These are phyloP conservation scores for Andrena camellia DNA, from an alignment of 2,888 invertebrate genomes.

Conservation along the genomic window DNA sequence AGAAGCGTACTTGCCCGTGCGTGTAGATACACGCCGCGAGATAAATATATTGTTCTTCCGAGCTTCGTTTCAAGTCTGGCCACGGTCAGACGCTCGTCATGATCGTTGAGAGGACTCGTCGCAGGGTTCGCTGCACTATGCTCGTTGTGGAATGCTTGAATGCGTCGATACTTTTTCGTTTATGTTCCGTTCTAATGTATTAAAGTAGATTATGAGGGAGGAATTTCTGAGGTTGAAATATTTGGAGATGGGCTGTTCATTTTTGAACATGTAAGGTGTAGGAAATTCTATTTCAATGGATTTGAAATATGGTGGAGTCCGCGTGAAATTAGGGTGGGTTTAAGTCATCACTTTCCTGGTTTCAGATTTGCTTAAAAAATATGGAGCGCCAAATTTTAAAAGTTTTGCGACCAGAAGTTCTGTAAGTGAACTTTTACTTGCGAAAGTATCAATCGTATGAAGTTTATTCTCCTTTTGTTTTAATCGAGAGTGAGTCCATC, in stretches of 20 bases:
- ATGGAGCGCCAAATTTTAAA: too few relatives aligned
- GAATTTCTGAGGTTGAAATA: background rate
- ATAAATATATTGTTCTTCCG: constrained; percentile 29
- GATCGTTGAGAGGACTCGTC: constrained; percentile 32
- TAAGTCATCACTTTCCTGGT: too few relatives aligned
- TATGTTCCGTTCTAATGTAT: background rate
- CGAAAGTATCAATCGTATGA: too few relatives aligned
- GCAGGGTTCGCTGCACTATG: constrained; percentile 12
- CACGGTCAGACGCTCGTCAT: background rate
- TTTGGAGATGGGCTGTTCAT: background rate
- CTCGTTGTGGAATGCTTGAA: background rate
- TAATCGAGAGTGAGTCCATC: too few relatives aligned
- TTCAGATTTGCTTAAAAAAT: too few relatives aligned
- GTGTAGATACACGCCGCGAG: constrained; percentile 24
- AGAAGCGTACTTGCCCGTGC: constrained; percentile 48
- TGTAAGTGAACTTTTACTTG: too few relatives aligned
- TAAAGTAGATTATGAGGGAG: background rate
- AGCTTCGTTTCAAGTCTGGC: constrained; percentile 7
- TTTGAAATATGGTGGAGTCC: too few relatives aligned
- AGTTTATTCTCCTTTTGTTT: too few relatives aligned
- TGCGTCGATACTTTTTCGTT: background rate
- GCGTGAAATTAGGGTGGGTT: too few relatives aligned
- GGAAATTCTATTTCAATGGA: too few relatives aligned
- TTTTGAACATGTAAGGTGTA: too few relatives aligned
- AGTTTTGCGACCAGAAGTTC: too few relatives aligned